phyloP scores from a whole-genome alignment of 2,888 invertebrate species.

The Monopis laevigella region DNA sequence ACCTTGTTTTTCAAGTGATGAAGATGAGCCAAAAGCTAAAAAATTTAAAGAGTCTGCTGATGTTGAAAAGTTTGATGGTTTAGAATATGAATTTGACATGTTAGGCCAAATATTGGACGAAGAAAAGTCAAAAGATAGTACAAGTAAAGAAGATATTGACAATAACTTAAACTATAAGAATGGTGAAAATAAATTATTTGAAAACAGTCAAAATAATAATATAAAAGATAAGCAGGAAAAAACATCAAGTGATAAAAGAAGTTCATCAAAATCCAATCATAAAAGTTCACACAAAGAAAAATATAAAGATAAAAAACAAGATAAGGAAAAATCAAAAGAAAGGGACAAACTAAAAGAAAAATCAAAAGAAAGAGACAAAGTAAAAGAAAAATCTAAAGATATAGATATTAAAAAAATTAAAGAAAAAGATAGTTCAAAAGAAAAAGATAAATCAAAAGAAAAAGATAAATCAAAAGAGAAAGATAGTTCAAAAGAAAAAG shows the following conservation, averaged over 20 bases:
- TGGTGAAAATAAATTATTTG: background rate
- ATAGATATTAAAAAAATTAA: conserved; percentile 14
- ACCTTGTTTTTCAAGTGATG: conserved; percentile 62
- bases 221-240: conserved; percentile 18
- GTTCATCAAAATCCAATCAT: conserved; percentile 35
- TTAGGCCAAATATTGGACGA: conserved; percentile 60
- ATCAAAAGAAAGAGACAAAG: conserved; percentile 22
- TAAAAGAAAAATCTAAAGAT: conserved; percentile 20
- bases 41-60: conserved; percentile 46
- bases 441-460: conserved; percentile 16
- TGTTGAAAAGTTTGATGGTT: conserved; percentile 52
- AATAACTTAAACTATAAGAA: background rate
- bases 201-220: conserved; percentile 22
- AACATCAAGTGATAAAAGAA: conserved; percentile 24
- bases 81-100: conserved; percentile 61
- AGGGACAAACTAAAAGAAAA: conserved; percentile 21
- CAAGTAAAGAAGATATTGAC: conserved; percentile 15
- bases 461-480: conserved; percentile 11
- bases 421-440: conserved; percentile 14
- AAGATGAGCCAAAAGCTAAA: conserved; percentile 49
- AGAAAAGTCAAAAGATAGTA: conserved; percentile 31
- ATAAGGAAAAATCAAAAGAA: conserved; percentile 24
- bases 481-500: conserved; percentile 13
- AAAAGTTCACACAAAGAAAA: conserved; percentile 42
- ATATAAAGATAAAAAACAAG: conserved; percentile 34